Evolutionary conservation across 2,113 vertebrate species (phyloP).

Genomic region (Notarius quadriscutis): DNA sequence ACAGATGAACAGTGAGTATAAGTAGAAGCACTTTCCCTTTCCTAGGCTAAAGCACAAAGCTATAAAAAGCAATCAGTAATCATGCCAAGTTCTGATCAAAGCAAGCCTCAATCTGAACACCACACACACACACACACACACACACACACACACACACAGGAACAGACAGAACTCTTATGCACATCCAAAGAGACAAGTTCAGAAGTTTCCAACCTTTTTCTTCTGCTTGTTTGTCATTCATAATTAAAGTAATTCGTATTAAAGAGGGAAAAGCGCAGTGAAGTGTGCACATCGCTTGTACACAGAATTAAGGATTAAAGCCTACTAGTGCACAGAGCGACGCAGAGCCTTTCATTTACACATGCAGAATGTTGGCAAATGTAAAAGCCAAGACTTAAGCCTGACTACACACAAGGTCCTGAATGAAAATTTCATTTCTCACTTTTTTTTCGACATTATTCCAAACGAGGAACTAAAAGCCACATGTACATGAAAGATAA

Average conservation of each 20-base stretch:
- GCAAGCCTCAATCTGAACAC: background rate
- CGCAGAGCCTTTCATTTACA: constrained; percentile 15
- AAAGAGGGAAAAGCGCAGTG: constrained; percentile 49
- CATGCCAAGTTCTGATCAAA: constrained; percentile 49
- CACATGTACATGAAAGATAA: background rate
- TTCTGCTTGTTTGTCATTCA: constrained; percentile 59
- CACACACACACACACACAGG: background rate
- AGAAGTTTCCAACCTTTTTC: constrained; percentile 51
- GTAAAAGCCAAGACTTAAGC: constrained; percentile 9
- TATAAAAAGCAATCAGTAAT: constrained; percentile 41
- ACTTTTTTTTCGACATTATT: constrained; percentile 11
- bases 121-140: background rate
- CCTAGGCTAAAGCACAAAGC: constrained; percentile 19
- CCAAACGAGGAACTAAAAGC: background rate
- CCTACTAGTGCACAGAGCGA: constrained; percentile 12
- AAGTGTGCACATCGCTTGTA: constrained; percentile 41
- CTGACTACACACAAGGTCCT: constrained; percentile 8
- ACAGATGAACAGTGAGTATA: background rate
- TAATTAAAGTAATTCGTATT: constrained; percentile 61
- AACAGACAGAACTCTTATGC: constrained; percentile 2
- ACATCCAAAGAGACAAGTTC: constrained; percentile 50
- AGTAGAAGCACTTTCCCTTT: constrained; percentile 28
- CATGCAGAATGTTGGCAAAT: constrained; percentile 14
- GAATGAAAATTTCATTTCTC: constrained; percentile 8
- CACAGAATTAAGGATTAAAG: constrained; percentile 37